Evolutionary conservation across 1,140 invertebrate species (phyloP), one percentile per base, ranked within the genome.

Genomic region (Atta colombica): DNA sequence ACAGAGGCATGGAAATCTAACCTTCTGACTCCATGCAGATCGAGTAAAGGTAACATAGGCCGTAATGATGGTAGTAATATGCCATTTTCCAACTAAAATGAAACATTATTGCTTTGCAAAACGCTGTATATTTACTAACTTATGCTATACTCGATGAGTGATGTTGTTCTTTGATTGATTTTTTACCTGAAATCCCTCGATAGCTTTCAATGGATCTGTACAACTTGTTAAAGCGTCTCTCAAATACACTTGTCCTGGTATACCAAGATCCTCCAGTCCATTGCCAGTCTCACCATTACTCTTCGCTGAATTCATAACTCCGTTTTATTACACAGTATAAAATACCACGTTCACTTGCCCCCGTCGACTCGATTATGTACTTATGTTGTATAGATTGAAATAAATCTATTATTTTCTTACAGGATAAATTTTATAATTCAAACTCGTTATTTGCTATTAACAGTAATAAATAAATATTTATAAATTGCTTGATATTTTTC

Each of bases 1-100:
- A 99, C 98, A 0, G 99, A 99, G 51, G 97, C 97, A 94, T 99
- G 99, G 95, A 99, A 99, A 95, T 99, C 99, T 10, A 99, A 94
- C 78, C 99, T 95, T 55, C 98, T 97, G 0, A 99, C 98, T 10
- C 98, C 98, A 95, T 99, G 99, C 6, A 99, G 96, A 95, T 99
- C 99, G 6, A 99, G 95, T 25, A 99, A 95, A 10, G 99, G 99
- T 60, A 99, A 94, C 97, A 99, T 99, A 39, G 99, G 98, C 69
- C 98, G 95, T 51, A 99, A 95, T 0, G 99, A 99, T 1, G 99
- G 99, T 55, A 99, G 95, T 55, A 99, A 95, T 89, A 99, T 99
- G 60, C 99, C 98, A 97, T 99, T 99, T 95, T 99, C 98, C 45
- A 98, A 92, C 97, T 98, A 89, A 68, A 96, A 94, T 85, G 58